These are phyloP conservation scores for Phortica variegata DNA, from an alignment of 1,140 invertebrate species.

Conservation along the genomic window DNA sequence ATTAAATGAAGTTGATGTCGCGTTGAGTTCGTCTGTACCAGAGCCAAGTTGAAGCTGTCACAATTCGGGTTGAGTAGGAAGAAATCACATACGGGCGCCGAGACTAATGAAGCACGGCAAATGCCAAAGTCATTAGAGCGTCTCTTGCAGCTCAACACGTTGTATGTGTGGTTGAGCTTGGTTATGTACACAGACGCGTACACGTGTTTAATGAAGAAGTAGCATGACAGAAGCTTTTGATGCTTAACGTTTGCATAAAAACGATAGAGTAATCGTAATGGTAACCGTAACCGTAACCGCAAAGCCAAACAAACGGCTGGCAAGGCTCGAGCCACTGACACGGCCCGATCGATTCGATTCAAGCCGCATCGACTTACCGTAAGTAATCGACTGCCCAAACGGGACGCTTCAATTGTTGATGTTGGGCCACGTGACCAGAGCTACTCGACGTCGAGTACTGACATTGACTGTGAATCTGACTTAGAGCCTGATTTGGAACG, in stretches of 20 bases:
- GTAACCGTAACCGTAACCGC: background rate
- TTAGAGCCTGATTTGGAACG: constrained; percentile 19
- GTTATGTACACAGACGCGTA: background rate
- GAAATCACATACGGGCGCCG: no score
- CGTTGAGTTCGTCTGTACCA: no score
- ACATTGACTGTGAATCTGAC: constrained; percentile 4
- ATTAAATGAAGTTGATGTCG: no score
- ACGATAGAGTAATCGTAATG: background rate
- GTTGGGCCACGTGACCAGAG: constrained; percentile 44
- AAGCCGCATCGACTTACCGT: constrained; percentile 60
- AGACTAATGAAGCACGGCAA: no score
- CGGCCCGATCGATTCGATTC: background rate
- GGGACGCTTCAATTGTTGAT: constrained; percentile 55
- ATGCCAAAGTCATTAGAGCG: constrained; percentile 48
- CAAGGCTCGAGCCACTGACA: constrained; percentile 11
- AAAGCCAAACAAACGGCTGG: constrained; percentile 19
- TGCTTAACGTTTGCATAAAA: no score
- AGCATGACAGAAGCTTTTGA: background rate
- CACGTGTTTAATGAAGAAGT: background rate
- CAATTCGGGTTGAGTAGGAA: no score
- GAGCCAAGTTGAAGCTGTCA: no score
- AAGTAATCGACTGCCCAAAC: constrained; percentile 65
- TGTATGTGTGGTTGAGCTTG: background rate
- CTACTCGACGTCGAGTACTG: constrained; percentile 54
- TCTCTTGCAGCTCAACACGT: constrained; percentile 25